These are phyloP conservation scores for Trichonephila inaurata DNA, from an alignment of 1,140 invertebrate genomes.

Conservation along the genomic window DNA sequence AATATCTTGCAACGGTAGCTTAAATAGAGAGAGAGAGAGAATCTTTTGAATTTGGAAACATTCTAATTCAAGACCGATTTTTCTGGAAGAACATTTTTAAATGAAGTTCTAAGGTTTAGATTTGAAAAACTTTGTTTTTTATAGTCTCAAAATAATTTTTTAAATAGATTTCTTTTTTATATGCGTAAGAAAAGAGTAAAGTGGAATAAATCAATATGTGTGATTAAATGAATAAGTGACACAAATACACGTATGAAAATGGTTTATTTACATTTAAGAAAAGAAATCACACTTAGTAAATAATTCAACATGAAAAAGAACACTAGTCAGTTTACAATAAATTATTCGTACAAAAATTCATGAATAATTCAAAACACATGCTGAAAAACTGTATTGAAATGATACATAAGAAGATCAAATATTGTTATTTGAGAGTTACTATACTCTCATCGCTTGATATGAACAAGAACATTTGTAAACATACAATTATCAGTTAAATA, in stretches of 20 bases:
- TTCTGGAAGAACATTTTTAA: neutral
- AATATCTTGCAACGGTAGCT: too few species aligned
- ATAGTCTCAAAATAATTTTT: neutral
- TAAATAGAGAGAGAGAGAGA: too few species aligned
- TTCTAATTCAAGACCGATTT: neutral
- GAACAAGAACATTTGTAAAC: neutral
- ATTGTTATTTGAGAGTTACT: neutral
- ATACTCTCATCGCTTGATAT: neutral
- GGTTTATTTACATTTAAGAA: slow-evolving; percentile 41
- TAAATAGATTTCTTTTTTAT: neutral
- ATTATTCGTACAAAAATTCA: neutral
- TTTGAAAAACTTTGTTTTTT: neutral
- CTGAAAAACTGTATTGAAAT: neutral
- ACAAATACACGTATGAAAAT: slow-evolving; percentile 27
- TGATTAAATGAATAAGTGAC: neutral
- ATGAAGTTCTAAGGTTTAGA: too few species aligned
- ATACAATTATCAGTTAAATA: too few species aligned
- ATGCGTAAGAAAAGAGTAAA: neutral
- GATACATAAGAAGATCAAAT: neutral
- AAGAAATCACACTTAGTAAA: slow-evolving; percentile 33
- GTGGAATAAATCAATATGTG: neutral
- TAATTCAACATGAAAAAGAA: slow-evolving; percentile 2
- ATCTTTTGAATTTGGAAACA: too few species aligned
- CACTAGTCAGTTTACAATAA: neutral
- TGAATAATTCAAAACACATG: neutral